Base-by-base conservation (phyloP, 92 coral and sea anemone genomes). In the Hydrozoanthus gracilis region DNA sequence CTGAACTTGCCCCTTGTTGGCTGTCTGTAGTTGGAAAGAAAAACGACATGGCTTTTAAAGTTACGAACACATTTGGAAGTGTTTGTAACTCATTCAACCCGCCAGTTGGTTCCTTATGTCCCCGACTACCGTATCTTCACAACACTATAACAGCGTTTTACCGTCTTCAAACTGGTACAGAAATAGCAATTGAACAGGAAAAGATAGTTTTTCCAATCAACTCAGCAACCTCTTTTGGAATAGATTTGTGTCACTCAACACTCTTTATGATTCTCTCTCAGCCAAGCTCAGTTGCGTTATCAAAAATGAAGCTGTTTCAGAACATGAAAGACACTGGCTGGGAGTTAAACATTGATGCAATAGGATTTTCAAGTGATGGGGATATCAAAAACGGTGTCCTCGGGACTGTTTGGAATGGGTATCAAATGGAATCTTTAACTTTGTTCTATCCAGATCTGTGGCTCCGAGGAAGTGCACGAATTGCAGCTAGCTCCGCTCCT, bases 1-100 rank as follows among this genome's bases (percentile, higher is more conserved):
- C 92, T 54, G 75, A 62, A 52, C 48, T 69, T 49, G 56, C 71
- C 17, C 92, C 92, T 44, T 67, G 74, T 47, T 89, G 92, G 92
- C 76, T 89, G 35, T 12, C 48, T 9, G n/a, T 89, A 6, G 8
- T 66, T 12, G 82, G 64, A 76, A 17, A 4, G 2, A 83, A 84
- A 4, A 83, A 88, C 58, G 71, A 83, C 20, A 4, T 76, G n/a
- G n/a, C n/a, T n/a, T n/a, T n/a, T n/a, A 44, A 71, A 8, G 77
- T 72, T 13, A 44, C 4, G 51, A 72, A 72, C 52, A 72, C 77
- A 44, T 72, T 72, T 72, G 77, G 77, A 44, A 39, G 77, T 48
- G 17, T 72, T 16, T 8, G 14, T 16, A 46, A 18, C 45, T 54
- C 54, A 45, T 46, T 44, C 16, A 7, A 39, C 4, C 13, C 77